phyloP scores from a whole-genome alignment of 2,797 vertebrate species.

The Rhabdophis nuchalis region DNA sequence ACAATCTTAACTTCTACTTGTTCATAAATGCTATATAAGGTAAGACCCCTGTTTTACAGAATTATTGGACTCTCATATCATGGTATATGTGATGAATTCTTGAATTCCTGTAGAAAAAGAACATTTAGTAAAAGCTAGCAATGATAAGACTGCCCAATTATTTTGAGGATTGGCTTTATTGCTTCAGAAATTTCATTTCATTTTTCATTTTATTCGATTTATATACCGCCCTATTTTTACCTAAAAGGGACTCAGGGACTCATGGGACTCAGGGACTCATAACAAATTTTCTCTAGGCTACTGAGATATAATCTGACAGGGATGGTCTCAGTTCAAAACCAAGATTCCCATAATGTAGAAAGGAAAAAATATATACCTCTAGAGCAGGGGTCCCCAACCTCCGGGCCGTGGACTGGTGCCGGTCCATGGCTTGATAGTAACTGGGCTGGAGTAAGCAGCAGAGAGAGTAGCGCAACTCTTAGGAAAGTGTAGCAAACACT shows the following conservation, averaged over 20 bases:
- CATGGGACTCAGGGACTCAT: too few relatives aligned
- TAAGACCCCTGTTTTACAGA: not conserved
- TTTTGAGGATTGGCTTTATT: not conserved
- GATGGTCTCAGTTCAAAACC: not conserved
- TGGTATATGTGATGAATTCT: not conserved
- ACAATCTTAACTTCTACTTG: not conserved
- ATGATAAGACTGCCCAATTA: not conserved
- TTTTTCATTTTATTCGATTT: too few relatives aligned
- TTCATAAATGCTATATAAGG: not conserved
- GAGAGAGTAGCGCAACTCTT: too few relatives aligned
- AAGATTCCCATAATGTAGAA: not conserved
- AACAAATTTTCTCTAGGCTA: not conserved
- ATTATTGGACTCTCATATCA: not conserved
- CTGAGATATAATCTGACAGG: not conserved
- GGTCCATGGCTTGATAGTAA: too few relatives aligned
- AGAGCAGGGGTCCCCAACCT: too few relatives aligned
- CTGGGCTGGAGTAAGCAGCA: too few relatives aligned
- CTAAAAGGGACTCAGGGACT: too few relatives aligned
- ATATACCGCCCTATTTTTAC: too few relatives aligned
- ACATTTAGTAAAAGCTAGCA: not conserved
- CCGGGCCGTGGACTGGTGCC: too few relatives aligned
- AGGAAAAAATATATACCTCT: too few relatives aligned
- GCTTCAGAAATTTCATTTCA: not conserved
- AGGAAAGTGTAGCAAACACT: too few relatives aligned
- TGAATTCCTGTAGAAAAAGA: not conserved